These are phyloP conservation scores for Megalopta genalis DNA, from an alignment of 1,140 invertebrate genomes.

Conservation along the genomic window DNA sequence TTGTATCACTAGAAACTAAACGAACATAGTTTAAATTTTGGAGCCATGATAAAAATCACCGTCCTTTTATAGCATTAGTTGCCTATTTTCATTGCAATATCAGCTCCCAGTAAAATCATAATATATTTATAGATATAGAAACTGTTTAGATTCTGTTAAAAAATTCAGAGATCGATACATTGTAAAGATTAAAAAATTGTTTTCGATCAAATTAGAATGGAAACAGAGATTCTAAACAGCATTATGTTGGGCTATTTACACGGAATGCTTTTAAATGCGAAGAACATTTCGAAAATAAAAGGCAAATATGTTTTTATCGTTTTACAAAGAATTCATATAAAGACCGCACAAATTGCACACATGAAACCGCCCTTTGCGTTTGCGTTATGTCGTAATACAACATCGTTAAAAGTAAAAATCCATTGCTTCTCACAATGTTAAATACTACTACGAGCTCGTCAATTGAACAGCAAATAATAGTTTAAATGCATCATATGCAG, in stretches of 20 bases:
- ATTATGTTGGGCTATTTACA: slow-evolving; percentile 23
- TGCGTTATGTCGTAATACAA: background rate
- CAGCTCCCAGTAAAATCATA: background rate
- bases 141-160: background rate
- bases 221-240: background rate
- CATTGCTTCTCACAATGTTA: background rate
- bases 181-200: background rate
- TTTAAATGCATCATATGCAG: slow-evolving; percentile 10
- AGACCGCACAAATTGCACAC: background rate
- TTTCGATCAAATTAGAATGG: background rate
- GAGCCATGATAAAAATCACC: background rate
- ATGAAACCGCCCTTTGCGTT: background rate
- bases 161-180: background rate
- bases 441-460: background rate
- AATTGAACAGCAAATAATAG: background rate
- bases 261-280: slow-evolving; percentile 14
- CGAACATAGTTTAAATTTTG: background rate
- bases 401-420: background rate
- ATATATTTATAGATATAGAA: background rate
- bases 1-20: slow-evolving; percentile 11
- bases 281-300: slow-evolving; percentile 7
- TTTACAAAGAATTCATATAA: background rate
- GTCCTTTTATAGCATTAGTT: background rate
- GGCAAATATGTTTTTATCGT: background rate
- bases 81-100: background rate